Evolutionary conservation across 2,888 invertebrate genomes (phyloP).

Genomic region (Drosophila planitibia): DNA sequence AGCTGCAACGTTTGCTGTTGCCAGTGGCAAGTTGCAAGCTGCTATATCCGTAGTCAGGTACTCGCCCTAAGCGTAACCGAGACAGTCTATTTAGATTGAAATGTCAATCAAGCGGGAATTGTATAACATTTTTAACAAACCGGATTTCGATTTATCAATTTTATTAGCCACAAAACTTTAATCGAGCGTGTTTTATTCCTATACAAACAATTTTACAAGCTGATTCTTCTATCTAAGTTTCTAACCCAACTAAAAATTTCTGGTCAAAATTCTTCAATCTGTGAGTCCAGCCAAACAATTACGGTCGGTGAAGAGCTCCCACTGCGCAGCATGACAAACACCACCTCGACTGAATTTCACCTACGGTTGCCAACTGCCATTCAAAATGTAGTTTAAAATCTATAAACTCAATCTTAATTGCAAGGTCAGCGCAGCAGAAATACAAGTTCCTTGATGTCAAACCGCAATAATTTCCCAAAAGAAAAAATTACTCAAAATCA

Average conservation of each 20-base stretch:
- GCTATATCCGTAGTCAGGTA: background rate
- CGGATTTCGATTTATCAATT: slow-evolving; percentile 32
- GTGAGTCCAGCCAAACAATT: slow-evolving; percentile 16
- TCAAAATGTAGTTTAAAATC: slow-evolving; percentile 11
- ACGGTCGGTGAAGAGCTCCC: slow-evolving; percentile 22
- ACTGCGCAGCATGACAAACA: slow-evolving; percentile 10
- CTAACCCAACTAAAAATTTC: slow-evolving; percentile 12
- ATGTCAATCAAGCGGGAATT: slow-evolving; percentile 37
- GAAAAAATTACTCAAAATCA: slow-evolving; percentile 33
- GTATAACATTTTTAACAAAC: background rate
- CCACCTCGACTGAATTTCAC: slow-evolving; percentile 30
- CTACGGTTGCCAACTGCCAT: slow-evolving; percentile 13
- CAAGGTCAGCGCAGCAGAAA: slow-evolving; percentile 5
- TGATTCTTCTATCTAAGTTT: background rate
- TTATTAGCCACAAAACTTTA: slow-evolving; percentile 38
- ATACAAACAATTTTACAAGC: slow-evolving; percentile 14
- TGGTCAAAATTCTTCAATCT: slow-evolving; percentile 16
- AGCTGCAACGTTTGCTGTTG: slow-evolving; percentile 10
- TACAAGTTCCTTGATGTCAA: background rate
- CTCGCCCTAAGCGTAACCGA: background rate
- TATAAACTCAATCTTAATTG: slow-evolving; percentile 41
- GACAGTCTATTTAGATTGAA: slow-evolving; percentile 11
- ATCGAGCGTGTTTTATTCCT: slow-evolving; percentile 33
- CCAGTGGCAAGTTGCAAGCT: slow-evolving; percentile 6
- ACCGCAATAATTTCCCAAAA: slow-evolving; percentile 34